Percentiles rank a stretch among this genome's conserved stretches.
phyloP scores from a whole-genome alignment of 1,140 invertebrate genomes.

The Drosophila nannoptera region DNA sequence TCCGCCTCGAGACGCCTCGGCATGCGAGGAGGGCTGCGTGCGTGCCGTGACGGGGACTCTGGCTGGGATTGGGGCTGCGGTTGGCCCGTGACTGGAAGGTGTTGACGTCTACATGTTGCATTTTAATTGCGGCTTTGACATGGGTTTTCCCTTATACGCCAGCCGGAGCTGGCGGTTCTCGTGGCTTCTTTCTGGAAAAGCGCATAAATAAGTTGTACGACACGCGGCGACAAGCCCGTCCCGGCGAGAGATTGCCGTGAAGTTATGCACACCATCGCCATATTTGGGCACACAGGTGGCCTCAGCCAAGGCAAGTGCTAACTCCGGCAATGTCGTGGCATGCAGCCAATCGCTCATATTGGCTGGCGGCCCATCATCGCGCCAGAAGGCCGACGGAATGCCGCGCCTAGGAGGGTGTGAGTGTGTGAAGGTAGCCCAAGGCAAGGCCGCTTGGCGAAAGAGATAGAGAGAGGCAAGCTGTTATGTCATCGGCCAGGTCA shows the following conservation, averaged over 20 bases:
- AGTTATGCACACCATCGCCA: slow-evolving; percentile 68
- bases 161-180: not conserved
- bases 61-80: slow-evolving; percentile 6
- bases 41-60: not conserved
- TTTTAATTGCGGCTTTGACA: slow-evolving; percentile 67
- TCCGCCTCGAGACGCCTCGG: slow-evolving; percentile 74
- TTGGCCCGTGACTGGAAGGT: slow-evolving; percentile 53
- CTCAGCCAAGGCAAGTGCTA: slow-evolving; percentile 57
- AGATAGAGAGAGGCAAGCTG: not conserved
- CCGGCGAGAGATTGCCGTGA: slow-evolving; percentile 59
- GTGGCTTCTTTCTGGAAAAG: slow-evolving; percentile 43
- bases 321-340: slow-evolving; percentile 8
- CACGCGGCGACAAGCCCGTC: slow-evolving; percentile 52
- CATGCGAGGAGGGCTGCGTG: slow-evolving; percentile 51
- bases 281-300: slow-evolving; percentile 68
- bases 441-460: slow-evolving; percentile 17
- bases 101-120: slow-evolving; percentile 75
- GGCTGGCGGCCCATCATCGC: slow-evolving; percentile 14
- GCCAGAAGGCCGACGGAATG: slow-evolving; percentile 16
- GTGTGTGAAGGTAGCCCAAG: slow-evolving; percentile 5
- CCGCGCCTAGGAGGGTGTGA: not conserved
- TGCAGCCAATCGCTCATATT: slow-evolving; percentile 15
- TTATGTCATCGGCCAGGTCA: not conserved
- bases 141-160: slow-evolving; percentile 27
- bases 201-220: slow-evolving; percentile 75